Evolutionary conservation across 1,140 invertebrate species (phyloP).

Genomic region (Orchesella cincta): DNA sequence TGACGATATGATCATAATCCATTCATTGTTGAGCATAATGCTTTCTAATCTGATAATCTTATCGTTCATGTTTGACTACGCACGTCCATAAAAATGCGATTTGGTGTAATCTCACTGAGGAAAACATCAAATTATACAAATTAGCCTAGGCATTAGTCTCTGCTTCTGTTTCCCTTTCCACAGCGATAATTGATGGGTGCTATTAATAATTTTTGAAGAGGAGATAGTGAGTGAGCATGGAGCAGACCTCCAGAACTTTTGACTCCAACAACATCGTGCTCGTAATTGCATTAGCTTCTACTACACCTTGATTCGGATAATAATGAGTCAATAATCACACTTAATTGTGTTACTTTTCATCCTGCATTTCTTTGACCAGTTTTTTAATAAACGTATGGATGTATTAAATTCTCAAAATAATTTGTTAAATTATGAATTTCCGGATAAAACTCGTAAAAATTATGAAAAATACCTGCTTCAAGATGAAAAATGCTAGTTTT

Average conservation of each 20-base stretch:
- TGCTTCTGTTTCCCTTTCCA: background rate
- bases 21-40: background rate
- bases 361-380: too few species aligned
- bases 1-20: background rate
- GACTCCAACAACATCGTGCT: too few species aligned
- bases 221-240: background rate
- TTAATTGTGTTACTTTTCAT: background rate
- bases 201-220: conserved; percentile 15
- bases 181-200: conserved; percentile 25
- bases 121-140: background rate
- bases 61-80: background rate
- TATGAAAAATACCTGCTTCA: too few species aligned
- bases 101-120: background rate
- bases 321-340: conserved; percentile 12
- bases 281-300: too few species aligned
- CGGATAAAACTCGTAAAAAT: too few species aligned
- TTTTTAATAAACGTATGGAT: too few species aligned
- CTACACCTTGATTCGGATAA: background rate
- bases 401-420: too few species aligned
- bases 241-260: conserved; percentile 13
- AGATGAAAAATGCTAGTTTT: too few species aligned
- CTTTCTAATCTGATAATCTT: conserved; percentile 4
- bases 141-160: background rate
- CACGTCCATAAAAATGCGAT: background rate
- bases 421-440: too few species aligned